phyloP scores from a whole-genome alignment of 2,888 invertebrate genomes.

The Chrysolina americana region DNA sequence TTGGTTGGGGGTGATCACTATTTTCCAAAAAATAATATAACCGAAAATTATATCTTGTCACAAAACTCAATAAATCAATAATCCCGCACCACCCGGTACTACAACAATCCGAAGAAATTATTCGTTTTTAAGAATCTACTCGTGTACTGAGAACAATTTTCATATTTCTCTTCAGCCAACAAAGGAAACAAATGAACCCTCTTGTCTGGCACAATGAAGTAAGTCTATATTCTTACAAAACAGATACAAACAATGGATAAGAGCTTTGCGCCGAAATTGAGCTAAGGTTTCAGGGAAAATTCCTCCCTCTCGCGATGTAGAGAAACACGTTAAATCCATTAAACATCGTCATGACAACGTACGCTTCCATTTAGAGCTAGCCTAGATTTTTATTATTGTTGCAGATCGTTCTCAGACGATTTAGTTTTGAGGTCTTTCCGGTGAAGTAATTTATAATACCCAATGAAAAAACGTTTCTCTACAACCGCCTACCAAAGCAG shows the following conservation, averaged over 20 bases:
- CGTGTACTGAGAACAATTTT: slow-evolving; percentile 11
- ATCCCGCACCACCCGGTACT: no score
- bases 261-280: slow-evolving; percentile 48
- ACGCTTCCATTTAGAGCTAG: slow-evolving; percentile 33
- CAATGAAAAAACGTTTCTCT: no score
- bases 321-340: slow-evolving; percentile 47
- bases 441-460: no score
- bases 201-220: slow-evolving; percentile 37
- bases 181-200: slow-evolving; percentile 30
- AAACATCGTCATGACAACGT: slow-evolving; percentile 35
- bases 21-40: no score
- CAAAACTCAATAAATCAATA: no score
- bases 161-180: slow-evolving; percentile 17
- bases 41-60: no score
- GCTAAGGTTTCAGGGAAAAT: slow-evolving; percentile 46
- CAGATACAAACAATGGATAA: slow-evolving; percentile 42
- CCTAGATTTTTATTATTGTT: slow-evolving; percentile 36
- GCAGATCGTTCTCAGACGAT: no score
- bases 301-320: slow-evolving; percentile 41
- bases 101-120: not conserved
- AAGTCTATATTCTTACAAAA: slow-evolving; percentile 40
- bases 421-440: no score
- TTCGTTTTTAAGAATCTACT: not conserved
- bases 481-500: no score
- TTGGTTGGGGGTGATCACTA: no score